Evolutionary conservation across 2,888 invertebrate genomes (phyloP).

Genomic region (Melanophora roralis): DNA sequence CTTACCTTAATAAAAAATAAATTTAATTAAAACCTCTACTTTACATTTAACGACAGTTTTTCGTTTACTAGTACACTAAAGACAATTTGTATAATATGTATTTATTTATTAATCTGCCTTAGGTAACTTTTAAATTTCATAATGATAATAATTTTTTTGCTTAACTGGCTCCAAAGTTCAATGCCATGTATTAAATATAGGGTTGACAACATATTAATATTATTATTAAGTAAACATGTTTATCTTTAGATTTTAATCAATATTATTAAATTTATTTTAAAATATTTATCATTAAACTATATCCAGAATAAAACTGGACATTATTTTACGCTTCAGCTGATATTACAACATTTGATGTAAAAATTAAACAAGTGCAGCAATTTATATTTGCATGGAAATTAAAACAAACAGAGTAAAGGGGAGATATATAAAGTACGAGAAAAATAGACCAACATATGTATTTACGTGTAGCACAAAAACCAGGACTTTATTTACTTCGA

Average conservation of each 20-base stretch:
- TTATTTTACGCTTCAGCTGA: slow-evolving; percentile 57
- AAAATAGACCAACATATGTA: background rate
- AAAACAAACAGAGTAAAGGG: slow-evolving; percentile 1
- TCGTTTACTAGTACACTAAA: too few relatives aligned
- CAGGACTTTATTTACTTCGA: slow-evolving; percentile 56
- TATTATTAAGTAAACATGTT: slow-evolving; percentile 31
- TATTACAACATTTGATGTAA: slow-evolving; percentile 48
- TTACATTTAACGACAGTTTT: too few relatives aligned
- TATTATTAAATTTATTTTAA: slow-evolving; percentile 55
- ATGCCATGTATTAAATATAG: slow-evolving; percentile 29
- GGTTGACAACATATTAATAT: background rate
- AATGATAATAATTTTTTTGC: background rate
- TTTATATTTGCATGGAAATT: slow-evolving; percentile 32
- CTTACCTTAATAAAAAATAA: too few relatives aligned
- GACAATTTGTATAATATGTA: too few relatives aligned
- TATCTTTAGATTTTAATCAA: slow-evolving; percentile 48
- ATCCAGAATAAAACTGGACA: slow-evolving; percentile 53
- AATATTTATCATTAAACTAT: slow-evolving; percentile 51
- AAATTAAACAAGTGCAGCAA: slow-evolving; percentile 30
- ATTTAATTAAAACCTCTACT: too few relatives aligned
- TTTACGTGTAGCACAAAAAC: slow-evolving; percentile 30
- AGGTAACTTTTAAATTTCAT: background rate
- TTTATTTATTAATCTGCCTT: background rate
- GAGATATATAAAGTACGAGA: background rate
- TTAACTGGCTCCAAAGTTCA: slow-evolving; percentile 17